Evolutionary conservation across 2,797 vertebrate species (phyloP).

Genomic region (Arrhamphus sclerolepis): DNA sequence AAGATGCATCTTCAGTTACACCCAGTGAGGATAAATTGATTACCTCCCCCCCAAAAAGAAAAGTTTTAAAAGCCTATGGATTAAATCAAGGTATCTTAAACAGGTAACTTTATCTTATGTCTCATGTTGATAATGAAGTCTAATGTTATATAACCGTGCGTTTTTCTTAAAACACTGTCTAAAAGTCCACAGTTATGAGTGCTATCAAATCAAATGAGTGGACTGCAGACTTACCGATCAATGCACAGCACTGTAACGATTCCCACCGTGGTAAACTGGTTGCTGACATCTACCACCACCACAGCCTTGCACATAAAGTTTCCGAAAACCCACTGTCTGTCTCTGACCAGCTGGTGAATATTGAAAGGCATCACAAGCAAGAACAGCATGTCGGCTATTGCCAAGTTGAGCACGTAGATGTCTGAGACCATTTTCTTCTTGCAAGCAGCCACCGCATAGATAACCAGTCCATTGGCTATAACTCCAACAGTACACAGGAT

Average conservation of each 20-base stretch:
- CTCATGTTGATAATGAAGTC: no score
- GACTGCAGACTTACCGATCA: slow-evolving; percentile 75
- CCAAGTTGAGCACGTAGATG: slow-evolving; percentile 85
- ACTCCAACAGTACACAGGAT: slow-evolving; percentile 82
- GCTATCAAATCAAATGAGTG: neutral
- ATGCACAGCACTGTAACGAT: slow-evolving; percentile 85
- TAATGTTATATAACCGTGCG: no score
- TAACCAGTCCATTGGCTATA: slow-evolving; percentile 82
- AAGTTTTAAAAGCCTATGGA: no score
- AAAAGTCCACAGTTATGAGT: no score
- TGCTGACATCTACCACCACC: slow-evolving; percentile 86
- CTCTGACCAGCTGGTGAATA: slow-evolving; percentile 85
- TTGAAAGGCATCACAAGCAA: slow-evolving; percentile 86
- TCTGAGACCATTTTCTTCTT: slow-evolving; percentile 87
- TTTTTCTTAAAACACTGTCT: no score
- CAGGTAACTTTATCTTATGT: no score
- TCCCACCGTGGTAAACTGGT: slow-evolving; percentile 87
- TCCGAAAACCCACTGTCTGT: slow-evolving; percentile 86
- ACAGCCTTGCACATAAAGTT: slow-evolving; percentile 86
- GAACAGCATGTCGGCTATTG: slow-evolving; percentile 85
- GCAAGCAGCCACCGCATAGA: slow-evolving; percentile 82
- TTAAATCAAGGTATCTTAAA: no score
- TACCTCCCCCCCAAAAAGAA: no score
- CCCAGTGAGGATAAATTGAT: no score
- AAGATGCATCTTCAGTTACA: no score